Evolutionary conservation across 2,113 vertebrate genomes (phyloP), one percentile per base, ranked within the genome.

Genomic region (Candoia aspera): DNA sequence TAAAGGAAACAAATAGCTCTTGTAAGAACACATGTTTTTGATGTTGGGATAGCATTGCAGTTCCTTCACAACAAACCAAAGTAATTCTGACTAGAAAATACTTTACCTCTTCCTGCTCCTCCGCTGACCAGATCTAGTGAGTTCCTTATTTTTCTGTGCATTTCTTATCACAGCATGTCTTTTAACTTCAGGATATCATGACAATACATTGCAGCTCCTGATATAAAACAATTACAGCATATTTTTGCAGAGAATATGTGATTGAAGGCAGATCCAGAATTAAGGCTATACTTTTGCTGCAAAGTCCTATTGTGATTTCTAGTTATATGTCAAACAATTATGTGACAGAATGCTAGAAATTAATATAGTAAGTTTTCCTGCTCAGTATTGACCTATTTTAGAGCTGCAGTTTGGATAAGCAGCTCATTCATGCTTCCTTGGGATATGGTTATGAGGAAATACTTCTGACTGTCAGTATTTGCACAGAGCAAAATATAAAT

Each of bases 401-500:
- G 23, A 13, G 3, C 42, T 55, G n/a, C 87, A 92, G 23, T 58
- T 37, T 55, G 92, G 92, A 96, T 92, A 90, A 94, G 46, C 46
- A 86, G 5, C 62, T 92, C 91, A 58, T 88, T 49, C 6, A 60
- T 86, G 91, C 90, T 92, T 94, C 92, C 60, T 94, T 57, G 2
- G 3, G 0, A 0, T 88, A 8, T 86, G 86, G 94, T 93, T 95
- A 68, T 92, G 92, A 93, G 95, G 93, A 89, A 8, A 8, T 0
- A 84, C 84, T 94, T 94, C 54, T 91, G 93, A 94, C 93, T 91
- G 92, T 87, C 94, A 88, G 97, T 95, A 97, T 95, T 97, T 95
- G 93, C 3, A 1, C 94, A 95, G 95, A 96, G 95, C 95, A 95
- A 95, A 96, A 94, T 93, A 94, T 95, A 97, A 96, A 97, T 96